Evolutionary conservation across 2,113 vertebrate genomes (phyloP), one percentile per base, ranked within the genome.

Genomic region (Elgaria multicarinata): DNA sequence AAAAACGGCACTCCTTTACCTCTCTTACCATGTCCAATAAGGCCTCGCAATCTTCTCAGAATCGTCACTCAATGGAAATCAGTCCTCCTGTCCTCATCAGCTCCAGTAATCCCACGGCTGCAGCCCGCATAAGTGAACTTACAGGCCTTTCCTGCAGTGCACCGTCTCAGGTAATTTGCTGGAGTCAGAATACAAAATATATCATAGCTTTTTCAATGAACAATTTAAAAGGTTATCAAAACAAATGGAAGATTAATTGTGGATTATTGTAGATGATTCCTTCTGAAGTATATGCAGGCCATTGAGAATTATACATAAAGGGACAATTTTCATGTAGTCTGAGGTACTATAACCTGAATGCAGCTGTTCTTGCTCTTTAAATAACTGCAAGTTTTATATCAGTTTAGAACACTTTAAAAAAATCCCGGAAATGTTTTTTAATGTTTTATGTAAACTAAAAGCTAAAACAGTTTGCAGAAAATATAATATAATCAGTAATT

Each of bases 31-130:
- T 98, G 98, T 99, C 99, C 88, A 99, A 98, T 97, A 99, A 99
- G 92, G 98, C 98, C 69, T 97, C 98, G 67, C 98, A 98, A 93
- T 98, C 98, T 7, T 96, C 98, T 85, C 99, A 99, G 36, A 98
- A 99, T 93, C 98, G 99, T 64, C 99, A 99, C 97, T 99, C 99
- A 84, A 98, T 99, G 99, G 99, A 99, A 95, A 99, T 99, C 91
- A 99, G 99, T 58, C 98, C 99, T 50, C 99, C 99, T 0, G 99
- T 99, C 69, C 98, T 99, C 93, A 99, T 99, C 97, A 99, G 99
- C 96, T 99, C 99, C 94, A 99, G 98, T 93, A 99, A 99, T 95
- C 99, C 99, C 58, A 99, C 99, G 0, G 99, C 99, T 0, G 99
- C 99, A 0, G 99, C 99, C 0, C 98, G 99, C 6, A 99, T 99